Conservation (phyloP, 2,797 vertebrate species). For the Falco cherrug region DNA sequence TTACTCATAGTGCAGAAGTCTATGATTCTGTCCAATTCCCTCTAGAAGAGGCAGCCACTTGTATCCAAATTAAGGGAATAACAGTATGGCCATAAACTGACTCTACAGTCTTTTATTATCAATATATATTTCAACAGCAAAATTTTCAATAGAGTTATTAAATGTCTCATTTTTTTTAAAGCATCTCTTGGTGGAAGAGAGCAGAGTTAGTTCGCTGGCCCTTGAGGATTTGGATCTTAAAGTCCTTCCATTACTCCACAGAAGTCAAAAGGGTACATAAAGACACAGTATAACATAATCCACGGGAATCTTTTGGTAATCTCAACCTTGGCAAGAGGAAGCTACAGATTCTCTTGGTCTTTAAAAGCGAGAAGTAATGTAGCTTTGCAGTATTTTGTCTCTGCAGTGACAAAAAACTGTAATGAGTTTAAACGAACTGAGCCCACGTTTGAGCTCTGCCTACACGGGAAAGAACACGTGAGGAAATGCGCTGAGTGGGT, state of each 20-base stretch:
- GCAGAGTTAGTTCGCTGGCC: neutral
- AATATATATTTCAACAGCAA: neutral
- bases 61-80: neutral
- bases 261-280: neutral
- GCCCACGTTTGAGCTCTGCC: neutral
- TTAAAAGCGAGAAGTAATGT: neutral
- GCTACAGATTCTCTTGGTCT: neutral
- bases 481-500: neutral
- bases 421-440: neutral
- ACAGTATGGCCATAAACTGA: neutral
- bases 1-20: neutral
- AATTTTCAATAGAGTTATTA: neutral
- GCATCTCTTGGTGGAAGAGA: neutral
- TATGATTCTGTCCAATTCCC: neutral
- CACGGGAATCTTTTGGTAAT: neutral
- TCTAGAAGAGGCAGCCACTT: neutral
- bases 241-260: neutral
- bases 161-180: neutral
- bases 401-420: neutral
- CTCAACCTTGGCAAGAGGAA: neutral
- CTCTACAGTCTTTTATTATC: neutral
- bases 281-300: neutral
- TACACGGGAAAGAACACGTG: neutral
- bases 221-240: neutral
- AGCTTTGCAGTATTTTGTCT: neutral